phyloP scores from a whole-genome alignment of 2,113 vertebrate genomes.

The Montifringilla adamsi region DNA sequence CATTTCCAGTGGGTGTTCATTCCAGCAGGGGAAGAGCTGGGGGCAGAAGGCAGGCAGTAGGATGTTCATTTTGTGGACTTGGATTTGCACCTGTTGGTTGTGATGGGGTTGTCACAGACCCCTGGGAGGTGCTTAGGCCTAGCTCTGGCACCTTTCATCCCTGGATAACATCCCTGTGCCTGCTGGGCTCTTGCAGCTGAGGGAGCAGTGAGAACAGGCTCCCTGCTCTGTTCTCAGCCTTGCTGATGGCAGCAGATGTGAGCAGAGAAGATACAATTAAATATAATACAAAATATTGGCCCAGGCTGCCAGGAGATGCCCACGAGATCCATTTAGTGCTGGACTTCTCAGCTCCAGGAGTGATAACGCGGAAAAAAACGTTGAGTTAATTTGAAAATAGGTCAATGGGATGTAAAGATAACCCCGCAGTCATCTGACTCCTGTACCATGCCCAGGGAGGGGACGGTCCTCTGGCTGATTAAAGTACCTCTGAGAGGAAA shows the following conservation, averaged over 20 bases:
- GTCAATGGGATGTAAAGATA: conserved; percentile 34
- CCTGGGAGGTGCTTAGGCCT: neutral
- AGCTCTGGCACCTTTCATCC: neutral
- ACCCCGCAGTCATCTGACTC: neutral
- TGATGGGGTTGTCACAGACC: neutral
- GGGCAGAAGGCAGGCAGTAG: neutral
- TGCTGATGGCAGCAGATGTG: neutral
- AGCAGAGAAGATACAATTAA: neutral
- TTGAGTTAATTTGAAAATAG: conserved; percentile 43
- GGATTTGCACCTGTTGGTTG: neutral
- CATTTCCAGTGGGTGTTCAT: neutral
- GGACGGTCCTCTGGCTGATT: neutral
- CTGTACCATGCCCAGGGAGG: neutral
- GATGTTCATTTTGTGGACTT: neutral
- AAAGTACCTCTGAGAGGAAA: conserved; percentile 6
- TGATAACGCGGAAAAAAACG: neutral
- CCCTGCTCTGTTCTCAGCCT: neutral
- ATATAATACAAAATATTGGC: neutral
- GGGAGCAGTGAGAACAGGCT: neutral
- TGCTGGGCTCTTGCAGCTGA: neutral
- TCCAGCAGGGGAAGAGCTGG: neutral
- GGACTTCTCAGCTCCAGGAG: neutral
- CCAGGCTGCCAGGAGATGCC: neutral
- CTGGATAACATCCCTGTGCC: neutral
- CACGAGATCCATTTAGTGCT: neutral